These are phyloP conservation scores for Drosophila atripex DNA, from an alignment of 2,888 invertebrate species.

Conservation along the genomic window DNA sequence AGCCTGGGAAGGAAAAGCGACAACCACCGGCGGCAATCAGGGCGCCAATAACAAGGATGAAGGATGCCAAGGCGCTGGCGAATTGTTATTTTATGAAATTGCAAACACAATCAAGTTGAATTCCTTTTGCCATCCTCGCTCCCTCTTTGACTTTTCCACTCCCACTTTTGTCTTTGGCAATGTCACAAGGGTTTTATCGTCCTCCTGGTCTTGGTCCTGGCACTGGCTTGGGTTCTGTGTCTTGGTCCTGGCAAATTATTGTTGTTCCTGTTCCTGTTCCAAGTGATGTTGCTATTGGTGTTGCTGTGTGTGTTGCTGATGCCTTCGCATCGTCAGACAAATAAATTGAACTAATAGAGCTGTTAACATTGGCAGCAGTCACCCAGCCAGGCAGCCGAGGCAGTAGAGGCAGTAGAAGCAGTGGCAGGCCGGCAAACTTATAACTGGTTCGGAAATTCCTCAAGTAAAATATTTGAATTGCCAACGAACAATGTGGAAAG, in stretches of 20 bases:
- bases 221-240: too few species aligned
- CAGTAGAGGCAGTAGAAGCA: background rate
- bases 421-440: slow-evolving; percentile 40
- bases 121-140: slow-evolving; percentile 28
- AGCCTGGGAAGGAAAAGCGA: slow-evolving; percentile 37
- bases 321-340: slow-evolving; percentile 55
- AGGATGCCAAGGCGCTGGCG: slow-evolving; percentile 29
- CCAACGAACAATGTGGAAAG: slow-evolving; percentile 42
- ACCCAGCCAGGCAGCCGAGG: slow-evolving; percentile 20
- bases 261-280: slow-evolving; percentile 43
- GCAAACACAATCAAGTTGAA: slow-evolving; percentile 77
- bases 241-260: slow-evolving; percentile 17
- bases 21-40: slow-evolving; percentile 77
- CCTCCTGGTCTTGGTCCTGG: background rate
- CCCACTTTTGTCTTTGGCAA: slow-evolving; percentile 46
- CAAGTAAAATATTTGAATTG: slow-evolving; percentile 73
- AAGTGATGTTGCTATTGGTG: background rate
- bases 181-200: slow-evolving; percentile 28
- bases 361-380: slow-evolving; percentile 64
- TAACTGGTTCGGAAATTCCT: slow-evolving; percentile 59
- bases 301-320: background rate
- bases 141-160: slow-evolving; percentile 42
- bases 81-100: slow-evolving; percentile 79
- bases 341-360: slow-evolving; percentile 79
- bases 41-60: slow-evolving; percentile 61